Evolutionary conservation across 2,888 invertebrate species (phyloP), one percentile per base, ranked within the genome.

Genomic region (Oxyteleia sp.): DNA sequence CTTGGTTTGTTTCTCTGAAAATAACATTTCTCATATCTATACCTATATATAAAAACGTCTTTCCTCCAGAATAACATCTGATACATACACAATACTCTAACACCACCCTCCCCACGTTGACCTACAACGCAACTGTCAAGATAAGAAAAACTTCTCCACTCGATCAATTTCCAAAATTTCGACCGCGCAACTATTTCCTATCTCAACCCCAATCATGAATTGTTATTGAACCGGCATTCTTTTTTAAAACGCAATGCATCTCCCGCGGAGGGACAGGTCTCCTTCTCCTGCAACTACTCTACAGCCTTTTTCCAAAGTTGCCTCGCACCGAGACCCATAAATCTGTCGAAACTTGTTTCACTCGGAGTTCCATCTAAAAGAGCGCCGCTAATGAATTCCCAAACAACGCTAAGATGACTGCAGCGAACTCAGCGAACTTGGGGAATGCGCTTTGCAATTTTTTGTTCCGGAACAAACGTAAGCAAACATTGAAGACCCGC

Each of bases 261-360:
- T 59, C 32, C n/a, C 8, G 26, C 32, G 32, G 10, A 11, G 26
- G 13, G 38, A n/a, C 68, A 55, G 18, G 61, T 63, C 72, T 35
- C 26, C 23, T 72, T 61, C 51, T 18, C 10, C 26, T 13, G 43
- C n/a, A 66, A 63, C 61, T n/a, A n/a, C n/a, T n/a, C n/a, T n/a
- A n/a, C n/a, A n/a, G n/a, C n/a, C 63, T 69, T 78, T 59, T 61
- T 55, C 49, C 32, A 69, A 59, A 78, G 69, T 69, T 78, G 18
- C 49, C 3, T 49, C 41, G 23, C 61, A 51, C 57, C 13, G 8
- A 55, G 69, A 49, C 20, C 61, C 45, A 69, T 78, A 78, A 78
- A 69, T 78, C 78, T 63, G 69, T 78, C 78, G 78, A 78, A 78
- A 78, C 61, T 69, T 69, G 47, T 69, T 78, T 69, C 69, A 38